A percentile compares a stretch with the other conserved stretches of the same genome.
These are phyloP conservation scores for Dryoscopus gambensis DNA, from an alignment of 2,113 vertebrate genomes.

Conservation along the genomic window DNA sequence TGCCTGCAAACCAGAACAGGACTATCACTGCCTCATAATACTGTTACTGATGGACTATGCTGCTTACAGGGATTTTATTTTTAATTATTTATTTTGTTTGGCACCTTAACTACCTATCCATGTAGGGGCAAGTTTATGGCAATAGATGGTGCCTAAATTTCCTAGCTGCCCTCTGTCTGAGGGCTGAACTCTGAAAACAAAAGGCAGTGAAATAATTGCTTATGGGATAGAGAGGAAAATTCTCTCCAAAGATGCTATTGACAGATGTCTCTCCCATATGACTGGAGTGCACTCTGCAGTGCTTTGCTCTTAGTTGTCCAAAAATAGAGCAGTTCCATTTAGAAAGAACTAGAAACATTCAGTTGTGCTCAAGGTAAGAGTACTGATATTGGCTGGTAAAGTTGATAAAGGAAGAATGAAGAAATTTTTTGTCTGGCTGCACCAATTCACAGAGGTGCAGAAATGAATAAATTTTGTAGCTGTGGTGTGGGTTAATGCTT, in stretches of 20 bases:
- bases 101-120: background rate
- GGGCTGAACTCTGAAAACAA: background rate
- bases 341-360: background rate
- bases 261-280: background rate
- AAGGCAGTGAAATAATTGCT: background rate
- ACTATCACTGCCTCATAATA: background rate
- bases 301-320: background rate
- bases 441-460: background rate
- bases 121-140: background rate
- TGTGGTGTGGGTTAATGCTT: background rate
- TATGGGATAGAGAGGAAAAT: background rate
- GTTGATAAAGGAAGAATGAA: background rate
- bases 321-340: background rate
- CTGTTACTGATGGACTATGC: background rate
- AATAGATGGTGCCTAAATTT: background rate
- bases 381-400: background rate
- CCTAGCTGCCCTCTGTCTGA: rapidly evolving
- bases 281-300: background rate
- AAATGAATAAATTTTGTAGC: background rate
- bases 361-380: background rate
- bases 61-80: background rate
- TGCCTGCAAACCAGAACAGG: background rate
- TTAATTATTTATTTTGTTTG: background rate
- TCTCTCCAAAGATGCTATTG: background rate
- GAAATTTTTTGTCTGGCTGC: background rate